Percentiles rank a stretch among this genome's conserved stretches.
phyloP scores from a whole-genome alignment of 2,797 vertebrate species.

The Clarias fuscus region DNA sequence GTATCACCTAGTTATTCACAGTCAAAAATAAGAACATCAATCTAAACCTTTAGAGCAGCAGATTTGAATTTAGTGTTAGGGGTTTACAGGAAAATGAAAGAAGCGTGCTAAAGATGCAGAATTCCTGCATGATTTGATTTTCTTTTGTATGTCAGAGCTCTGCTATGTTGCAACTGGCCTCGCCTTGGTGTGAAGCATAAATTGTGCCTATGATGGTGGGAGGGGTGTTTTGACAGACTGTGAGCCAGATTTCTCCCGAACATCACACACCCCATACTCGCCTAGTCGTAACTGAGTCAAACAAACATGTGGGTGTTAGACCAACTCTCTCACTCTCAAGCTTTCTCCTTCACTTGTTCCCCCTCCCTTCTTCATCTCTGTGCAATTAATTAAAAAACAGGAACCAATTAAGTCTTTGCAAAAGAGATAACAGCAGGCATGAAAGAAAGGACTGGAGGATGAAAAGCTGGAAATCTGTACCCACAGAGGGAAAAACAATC shows the following conservation, averaged over 20 bases:
- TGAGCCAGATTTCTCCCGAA: constrained; percentile 40
- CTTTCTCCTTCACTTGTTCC: constrained; percentile 22
- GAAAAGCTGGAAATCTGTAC: constrained; percentile 36
- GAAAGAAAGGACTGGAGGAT: constrained; percentile 60
- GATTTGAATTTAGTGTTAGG: not conserved
- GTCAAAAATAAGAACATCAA: constrained; percentile 57
- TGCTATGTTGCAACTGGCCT: constrained; percentile 31
- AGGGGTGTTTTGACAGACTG: constrained; percentile 47
- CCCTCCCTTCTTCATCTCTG: constrained; percentile 18
- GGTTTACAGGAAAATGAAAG: not conserved
- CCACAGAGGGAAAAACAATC: constrained; percentile 49
- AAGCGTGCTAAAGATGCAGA: not conserved
- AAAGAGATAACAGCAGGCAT: constrained; percentile 53
- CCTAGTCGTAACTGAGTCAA: constrained; percentile 46
- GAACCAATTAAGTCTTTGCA: constrained; percentile 64
- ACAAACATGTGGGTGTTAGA: constrained; percentile 47
- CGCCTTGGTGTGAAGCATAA: constrained; percentile 36
- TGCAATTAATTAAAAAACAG: constrained; percentile 59
- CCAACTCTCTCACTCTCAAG: constrained; percentile 13
- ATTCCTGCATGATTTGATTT: constrained; percentile 34
- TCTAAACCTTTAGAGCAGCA: constrained; percentile 7
- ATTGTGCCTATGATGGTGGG: constrained; percentile 39
- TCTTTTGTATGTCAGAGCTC: constrained; percentile 39
- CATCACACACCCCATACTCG: constrained; percentile 35
- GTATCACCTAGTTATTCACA: constrained; percentile 68